phyloP scores from a whole-genome alignment of 2,113 vertebrate genomes.

The Carlito syrichta region DNA sequence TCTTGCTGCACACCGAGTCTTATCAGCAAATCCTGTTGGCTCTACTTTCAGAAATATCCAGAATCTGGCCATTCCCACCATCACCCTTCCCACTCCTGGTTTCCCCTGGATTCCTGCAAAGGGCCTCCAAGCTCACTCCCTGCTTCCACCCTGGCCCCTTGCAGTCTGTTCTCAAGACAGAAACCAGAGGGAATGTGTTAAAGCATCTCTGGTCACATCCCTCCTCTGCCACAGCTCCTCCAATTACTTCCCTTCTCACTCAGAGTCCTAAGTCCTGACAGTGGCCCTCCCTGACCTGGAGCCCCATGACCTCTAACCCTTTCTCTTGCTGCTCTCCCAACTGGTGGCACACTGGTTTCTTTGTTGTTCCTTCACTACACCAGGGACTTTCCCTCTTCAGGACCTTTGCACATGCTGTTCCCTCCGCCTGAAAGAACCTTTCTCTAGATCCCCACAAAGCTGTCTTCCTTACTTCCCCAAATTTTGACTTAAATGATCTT shows the following conservation, averaged over 20 bases:
- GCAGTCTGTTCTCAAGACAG: not conserved
- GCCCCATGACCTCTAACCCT: not conserved
- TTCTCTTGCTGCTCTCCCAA: not conserved
- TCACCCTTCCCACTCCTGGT: not conserved
- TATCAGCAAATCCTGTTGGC: not conserved
- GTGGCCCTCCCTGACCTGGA: not conserved
- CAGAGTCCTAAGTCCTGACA: not conserved
- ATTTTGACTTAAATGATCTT: not conserved
- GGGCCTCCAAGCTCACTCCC: not conserved
- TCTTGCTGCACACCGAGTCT: not conserved
- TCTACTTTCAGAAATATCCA: not conserved
- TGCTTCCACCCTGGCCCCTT: not conserved
- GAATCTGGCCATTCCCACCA: not conserved
- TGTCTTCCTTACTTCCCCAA: not conserved
- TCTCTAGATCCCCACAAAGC: not conserved
- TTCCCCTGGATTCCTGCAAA: not conserved
- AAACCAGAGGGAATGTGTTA: not conserved
- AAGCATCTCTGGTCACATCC: not conserved
- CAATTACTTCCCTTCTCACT: not conserved
- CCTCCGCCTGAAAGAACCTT: not conserved
- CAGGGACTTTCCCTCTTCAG: not conserved
- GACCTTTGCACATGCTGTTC: not conserved
- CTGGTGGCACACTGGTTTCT: not conserved
- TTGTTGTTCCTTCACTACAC: not conserved
- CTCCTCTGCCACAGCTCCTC: not conserved